These are phyloP conservation scores for Chrysocyon brachyurus DNA, from an alignment of 2,797 vertebrate species.

Conservation along the genomic window DNA sequence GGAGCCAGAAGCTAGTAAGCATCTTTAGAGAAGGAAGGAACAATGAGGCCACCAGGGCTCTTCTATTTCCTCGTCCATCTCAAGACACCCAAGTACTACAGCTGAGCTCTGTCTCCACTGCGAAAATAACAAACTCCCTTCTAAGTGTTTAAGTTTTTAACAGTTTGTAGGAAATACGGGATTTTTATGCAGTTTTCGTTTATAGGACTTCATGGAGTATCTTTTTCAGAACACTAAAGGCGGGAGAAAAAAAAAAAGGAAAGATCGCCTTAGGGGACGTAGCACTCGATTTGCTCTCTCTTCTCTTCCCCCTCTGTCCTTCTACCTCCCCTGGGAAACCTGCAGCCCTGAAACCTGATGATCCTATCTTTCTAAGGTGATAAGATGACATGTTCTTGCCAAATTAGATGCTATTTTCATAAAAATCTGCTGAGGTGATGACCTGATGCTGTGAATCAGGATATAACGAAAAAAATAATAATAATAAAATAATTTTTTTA, in stretches of 20 bases:
- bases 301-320: neutral
- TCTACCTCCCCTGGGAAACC: neutral
- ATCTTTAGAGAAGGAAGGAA: neutral
- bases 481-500: too few relatives aligned
- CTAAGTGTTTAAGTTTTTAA: neutral
- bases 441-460: neutral
- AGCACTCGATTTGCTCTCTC: neutral
- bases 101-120: rapidly evolving
- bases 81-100: neutral
- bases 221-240: neutral
- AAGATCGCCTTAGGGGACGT: neutral
- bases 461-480: neutral
- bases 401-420: neutral
- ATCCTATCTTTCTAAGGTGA: neutral
- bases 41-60: neutral
- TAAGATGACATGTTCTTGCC: neutral
- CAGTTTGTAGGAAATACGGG: neutral
- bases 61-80: neutral
- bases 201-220: neutral
- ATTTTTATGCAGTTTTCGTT: neutral
- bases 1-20: neutral
- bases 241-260: neutral
- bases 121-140: neutral
- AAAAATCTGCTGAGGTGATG: neutral
- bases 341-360: neutral